These are phyloP conservation scores for Orius insidiosus DNA, from an alignment of 1,140 invertebrate genomes.

Conservation along the genomic window DNA sequence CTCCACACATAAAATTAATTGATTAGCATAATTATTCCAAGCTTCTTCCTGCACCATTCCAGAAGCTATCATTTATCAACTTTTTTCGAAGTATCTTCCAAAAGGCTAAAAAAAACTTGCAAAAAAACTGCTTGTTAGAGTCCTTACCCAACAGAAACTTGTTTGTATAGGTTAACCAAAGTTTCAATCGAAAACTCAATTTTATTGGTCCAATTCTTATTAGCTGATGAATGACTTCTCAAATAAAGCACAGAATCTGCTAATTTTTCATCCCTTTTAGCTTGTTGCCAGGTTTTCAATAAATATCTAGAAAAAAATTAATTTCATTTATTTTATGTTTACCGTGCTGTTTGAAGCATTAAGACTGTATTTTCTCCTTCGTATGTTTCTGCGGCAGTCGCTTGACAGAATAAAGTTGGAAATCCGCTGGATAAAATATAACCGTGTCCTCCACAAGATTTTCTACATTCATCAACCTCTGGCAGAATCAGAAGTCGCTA, in stretches of 20 bases:
- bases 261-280: slow-evolving; percentile 32
- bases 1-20: slow-evolving; percentile 56
- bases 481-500: slow-evolving; percentile 54
- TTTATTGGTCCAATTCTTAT: slow-evolving; percentile 51
- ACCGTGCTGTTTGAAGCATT: slow-evolving; percentile 71
- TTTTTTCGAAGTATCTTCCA: slow-evolving; percentile 41
- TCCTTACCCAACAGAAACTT: no score
- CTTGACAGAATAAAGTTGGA: slow-evolving; percentile 59
- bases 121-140: neutral
- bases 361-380: slow-evolving; percentile 92
- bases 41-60: slow-evolving; percentile 54
- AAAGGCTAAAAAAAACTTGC: slow-evolving; percentile 37
- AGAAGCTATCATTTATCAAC: slow-evolving; percentile 40
- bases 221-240: slow-evolving; percentile 33
- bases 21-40: slow-evolving; percentile 68
- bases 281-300: slow-evolving; percentile 52
- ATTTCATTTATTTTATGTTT: no score
- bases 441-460: slow-evolving; percentile 85
- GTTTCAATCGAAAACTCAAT: no score
- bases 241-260: slow-evolving; percentile 50
- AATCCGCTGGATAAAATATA: slow-evolving; percentile 74
- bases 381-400: slow-evolving; percentile 77
- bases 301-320: no score
- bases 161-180: no score
- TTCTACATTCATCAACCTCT: slow-evolving; percentile 59